phyloP scores from a whole-genome alignment of 2,113 vertebrate species.

The Tychaedon coryphoeus region DNA sequence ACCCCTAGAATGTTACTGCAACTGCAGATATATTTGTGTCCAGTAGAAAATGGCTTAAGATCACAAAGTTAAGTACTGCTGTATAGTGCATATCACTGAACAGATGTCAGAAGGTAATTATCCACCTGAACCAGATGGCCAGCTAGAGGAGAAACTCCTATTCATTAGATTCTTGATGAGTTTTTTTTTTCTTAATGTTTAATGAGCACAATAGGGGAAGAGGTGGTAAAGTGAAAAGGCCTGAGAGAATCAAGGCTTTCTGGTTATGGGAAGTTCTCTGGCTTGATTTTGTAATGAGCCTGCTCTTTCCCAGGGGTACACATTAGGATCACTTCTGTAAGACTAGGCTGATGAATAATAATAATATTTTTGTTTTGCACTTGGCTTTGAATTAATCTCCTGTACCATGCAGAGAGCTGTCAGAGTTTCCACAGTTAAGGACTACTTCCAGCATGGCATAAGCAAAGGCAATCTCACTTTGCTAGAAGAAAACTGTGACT shows the following conservation, averaged over 20 bases:
- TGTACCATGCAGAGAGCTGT: background rate
- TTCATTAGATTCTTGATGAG: background rate
- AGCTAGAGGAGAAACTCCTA: background rate
- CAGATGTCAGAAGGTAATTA: conserved; percentile 36
- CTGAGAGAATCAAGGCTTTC: background rate
- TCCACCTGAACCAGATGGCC: conserved; percentile 32
- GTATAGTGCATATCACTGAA: background rate
- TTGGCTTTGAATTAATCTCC: background rate
- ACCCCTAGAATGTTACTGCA: background rate
- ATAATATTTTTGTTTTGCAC: conserved; percentile 12
- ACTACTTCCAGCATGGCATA: background rate
- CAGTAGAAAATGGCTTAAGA: background rate
- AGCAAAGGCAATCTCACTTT: rapidly evolving
- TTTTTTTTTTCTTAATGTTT: background rate
- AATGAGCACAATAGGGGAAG: background rate
- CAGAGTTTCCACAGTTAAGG: background rate
- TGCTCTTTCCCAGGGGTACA: background rate
- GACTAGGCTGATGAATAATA: background rate
- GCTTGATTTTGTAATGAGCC: background rate
- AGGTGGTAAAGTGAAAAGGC: background rate
- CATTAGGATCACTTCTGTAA: background rate
- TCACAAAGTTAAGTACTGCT: background rate
- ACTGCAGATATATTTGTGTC: background rate
- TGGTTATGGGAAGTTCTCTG: background rate
- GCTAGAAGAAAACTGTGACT: background rate